Evolutionary conservation across 1,140 invertebrate species (phyloP).

Genomic region (Pogonomyrmex barbatus): DNA sequence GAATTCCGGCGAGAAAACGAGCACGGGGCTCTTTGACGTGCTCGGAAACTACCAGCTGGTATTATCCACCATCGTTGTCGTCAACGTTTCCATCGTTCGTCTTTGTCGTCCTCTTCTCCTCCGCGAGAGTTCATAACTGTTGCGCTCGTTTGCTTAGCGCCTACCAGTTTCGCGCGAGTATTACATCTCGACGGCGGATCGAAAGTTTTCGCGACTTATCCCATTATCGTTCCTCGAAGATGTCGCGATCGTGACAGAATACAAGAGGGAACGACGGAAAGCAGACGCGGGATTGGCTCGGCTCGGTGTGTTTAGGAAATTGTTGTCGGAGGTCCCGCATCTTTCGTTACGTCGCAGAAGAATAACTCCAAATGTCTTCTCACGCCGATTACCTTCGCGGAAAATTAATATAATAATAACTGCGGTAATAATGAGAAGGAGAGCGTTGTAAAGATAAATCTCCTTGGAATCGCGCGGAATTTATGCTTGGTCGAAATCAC

Average conservation of each 20-base stretch:
- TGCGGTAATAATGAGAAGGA: background rate
- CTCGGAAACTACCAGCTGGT: conserved; percentile 27
- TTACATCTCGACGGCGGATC: conserved; percentile 70
- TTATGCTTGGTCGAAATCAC: background rate
- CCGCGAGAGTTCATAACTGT: conserved; percentile 73
- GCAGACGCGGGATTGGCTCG: background rate
- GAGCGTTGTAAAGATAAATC: background rate
- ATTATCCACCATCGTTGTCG: conserved; percentile 54
- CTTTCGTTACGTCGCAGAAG: background rate
- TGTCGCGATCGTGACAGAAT: conserved; percentile 49
- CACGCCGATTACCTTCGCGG: background rate
- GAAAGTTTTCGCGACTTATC: conserved; percentile 78
- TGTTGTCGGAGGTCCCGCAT: background rate
- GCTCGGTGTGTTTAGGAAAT: background rate
- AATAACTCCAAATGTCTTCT: background rate
- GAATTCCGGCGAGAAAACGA: conserved; percentile 36
- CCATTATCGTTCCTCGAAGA: conserved; percentile 73
- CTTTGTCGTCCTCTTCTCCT: conserved; percentile 54
- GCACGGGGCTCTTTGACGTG: conserved; percentile 34
- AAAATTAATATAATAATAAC: conserved; percentile 18
- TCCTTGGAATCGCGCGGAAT: background rate
- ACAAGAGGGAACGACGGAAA: background rate
- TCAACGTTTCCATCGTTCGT: conserved; percentile 54
- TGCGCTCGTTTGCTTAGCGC: conserved; percentile 64
- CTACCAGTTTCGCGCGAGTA: conserved; percentile 24